A percentile compares a stretch with the other conserved stretches of the same genome.
These are phyloP conservation scores for Acanthurus leucopareius DNA, from an alignment of 2,797 vertebrate genomes.

Conservation along the genomic window DNA sequence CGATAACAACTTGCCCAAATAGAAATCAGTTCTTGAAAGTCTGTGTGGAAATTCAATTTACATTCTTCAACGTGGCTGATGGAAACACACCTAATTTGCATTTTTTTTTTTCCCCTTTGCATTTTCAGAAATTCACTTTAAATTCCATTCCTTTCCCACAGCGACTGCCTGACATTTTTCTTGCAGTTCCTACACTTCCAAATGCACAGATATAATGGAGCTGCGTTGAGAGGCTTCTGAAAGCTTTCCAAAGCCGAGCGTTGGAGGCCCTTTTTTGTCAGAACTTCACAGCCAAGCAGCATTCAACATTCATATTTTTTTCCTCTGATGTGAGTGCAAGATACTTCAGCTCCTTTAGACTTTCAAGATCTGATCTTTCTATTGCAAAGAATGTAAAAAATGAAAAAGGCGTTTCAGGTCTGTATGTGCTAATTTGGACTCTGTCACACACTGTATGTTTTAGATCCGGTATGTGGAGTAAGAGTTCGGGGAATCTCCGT, in stretches of 20 bases:
- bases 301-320: slow-evolving; percentile 76
- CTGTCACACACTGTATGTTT: slow-evolving; percentile 47
- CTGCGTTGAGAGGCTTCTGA: slow-evolving; percentile 45
- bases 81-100: slow-evolving; percentile 57
- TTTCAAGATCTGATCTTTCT: slow-evolving; percentile 70
- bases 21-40: slow-evolving; percentile 50
- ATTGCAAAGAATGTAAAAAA: slow-evolving; percentile 71
- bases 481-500: slow-evolving; percentile 28
- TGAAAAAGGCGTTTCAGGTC: slow-evolving; percentile 49
- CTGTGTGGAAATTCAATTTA: slow-evolving; percentile 48
- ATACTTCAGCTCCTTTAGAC: slow-evolving; percentile 57
- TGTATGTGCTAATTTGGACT: slow-evolving; percentile 55
- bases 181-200: slow-evolving; percentile 26
- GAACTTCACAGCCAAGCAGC: slow-evolving; percentile 70
- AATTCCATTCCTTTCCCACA: slow-evolving; percentile 31
- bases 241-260: slow-evolving; percentile 58
- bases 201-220: slow-evolving; percentile 62
- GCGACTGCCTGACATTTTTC: slow-evolving; percentile 40
- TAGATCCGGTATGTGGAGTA: slow-evolving; percentile 25
- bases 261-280: slow-evolving; percentile 69
- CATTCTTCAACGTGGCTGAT: slow-evolving; percentile 42
- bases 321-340: slow-evolving; percentile 68
- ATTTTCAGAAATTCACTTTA: slow-evolving; percentile 60
- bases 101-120: slow-evolving; percentile 34
- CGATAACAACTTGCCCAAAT: slow-evolving; percentile 41